phyloP scores from a whole-genome alignment of 92 coral and sea anemone species.

The Parazoanthus darwini region DNA sequence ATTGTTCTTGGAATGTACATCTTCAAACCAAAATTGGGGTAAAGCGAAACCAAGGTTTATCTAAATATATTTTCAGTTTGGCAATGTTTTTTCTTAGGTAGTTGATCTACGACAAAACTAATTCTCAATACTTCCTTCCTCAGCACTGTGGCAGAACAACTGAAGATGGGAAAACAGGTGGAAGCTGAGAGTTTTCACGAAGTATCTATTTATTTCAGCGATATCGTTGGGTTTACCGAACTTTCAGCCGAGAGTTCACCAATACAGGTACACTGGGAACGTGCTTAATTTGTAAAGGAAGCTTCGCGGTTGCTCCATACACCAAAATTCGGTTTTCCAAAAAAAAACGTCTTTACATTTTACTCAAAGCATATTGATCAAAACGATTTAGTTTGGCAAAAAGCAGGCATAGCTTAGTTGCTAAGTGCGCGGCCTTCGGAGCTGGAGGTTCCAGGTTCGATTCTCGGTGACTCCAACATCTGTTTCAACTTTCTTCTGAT shows the following conservation, averaged over 20 bases:
- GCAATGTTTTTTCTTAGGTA: background rate
- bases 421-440: no score
- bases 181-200: constrained; percentile 96
- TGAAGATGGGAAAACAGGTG: constrained; percentile 94
- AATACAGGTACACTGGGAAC: constrained; percentile 66
- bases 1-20: background rate
- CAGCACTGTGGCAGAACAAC: constrained; percentile 96
- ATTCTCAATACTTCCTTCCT: background rate
- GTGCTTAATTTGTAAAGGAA: background rate
- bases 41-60: background rate
- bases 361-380: no score
- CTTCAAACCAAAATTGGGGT: background rate
- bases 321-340: no score
- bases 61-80: no score
- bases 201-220: constrained; percentile 96
- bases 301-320: no score
- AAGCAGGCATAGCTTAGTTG: no score
- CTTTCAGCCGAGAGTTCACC: constrained; percentile 97
- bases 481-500: no score
- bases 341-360: no score
- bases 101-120: no score
- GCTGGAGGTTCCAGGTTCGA: no score
- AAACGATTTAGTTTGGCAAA: no score
- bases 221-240: constrained; percentile 94
- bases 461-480: no score